A percentile compares a stretch with the other conserved stretches of the same genome.
Evolutionary conservation across 64 coral and sea anemone species (phyloP).

Genomic region (Pachyseris speciosa): DNA sequence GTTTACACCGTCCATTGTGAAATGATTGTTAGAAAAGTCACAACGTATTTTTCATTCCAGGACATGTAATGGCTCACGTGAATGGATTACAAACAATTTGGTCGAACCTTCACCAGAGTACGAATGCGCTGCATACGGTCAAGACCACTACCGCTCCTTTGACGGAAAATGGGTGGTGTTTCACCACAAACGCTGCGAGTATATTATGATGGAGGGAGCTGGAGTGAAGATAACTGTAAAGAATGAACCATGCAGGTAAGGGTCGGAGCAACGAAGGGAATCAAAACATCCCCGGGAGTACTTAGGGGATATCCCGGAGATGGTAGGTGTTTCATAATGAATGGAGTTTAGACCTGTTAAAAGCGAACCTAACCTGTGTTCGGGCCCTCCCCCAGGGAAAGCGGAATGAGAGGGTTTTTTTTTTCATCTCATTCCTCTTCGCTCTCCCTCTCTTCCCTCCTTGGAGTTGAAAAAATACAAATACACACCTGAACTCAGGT

Average conservation of each 20-base stretch:
- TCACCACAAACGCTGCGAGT: slow-evolving; percentile 74
- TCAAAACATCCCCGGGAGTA: not conserved
- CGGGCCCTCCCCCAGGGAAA: too few relatives aligned
- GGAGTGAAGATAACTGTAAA: slow-evolving; percentile 72
- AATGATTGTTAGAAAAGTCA: not conserved
- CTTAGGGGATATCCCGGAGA: too few relatives aligned
- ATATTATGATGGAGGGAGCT: slow-evolving; percentile 62
- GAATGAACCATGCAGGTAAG: slow-evolving; percentile 66
- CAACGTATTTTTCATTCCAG: slow-evolving; percentile 19
- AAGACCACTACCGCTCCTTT: slow-evolving; percentile 92
- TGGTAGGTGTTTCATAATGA: too few relatives aligned
- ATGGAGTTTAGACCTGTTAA: too few relatives aligned
- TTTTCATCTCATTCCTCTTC: too few relatives aligned
- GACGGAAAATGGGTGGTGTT: slow-evolving; percentile 70
- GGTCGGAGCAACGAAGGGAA: not conserved
- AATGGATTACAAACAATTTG: slow-evolving; percentile 55
- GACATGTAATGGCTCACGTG: slow-evolving; percentile 77
- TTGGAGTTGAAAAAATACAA: too few relatives aligned
- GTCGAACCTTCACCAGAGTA: slow-evolving; percentile 73
- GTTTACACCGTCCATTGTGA: not conserved
- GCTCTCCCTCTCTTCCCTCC: too few relatives aligned
- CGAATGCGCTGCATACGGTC: slow-evolving; percentile 87
- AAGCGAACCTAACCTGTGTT: too few relatives aligned
- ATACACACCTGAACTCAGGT: too few relatives aligned
- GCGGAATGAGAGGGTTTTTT: too few relatives aligned